Conservation (phyloP, 2,113 vertebrate species). For the Pampusana beccarii region DNA sequence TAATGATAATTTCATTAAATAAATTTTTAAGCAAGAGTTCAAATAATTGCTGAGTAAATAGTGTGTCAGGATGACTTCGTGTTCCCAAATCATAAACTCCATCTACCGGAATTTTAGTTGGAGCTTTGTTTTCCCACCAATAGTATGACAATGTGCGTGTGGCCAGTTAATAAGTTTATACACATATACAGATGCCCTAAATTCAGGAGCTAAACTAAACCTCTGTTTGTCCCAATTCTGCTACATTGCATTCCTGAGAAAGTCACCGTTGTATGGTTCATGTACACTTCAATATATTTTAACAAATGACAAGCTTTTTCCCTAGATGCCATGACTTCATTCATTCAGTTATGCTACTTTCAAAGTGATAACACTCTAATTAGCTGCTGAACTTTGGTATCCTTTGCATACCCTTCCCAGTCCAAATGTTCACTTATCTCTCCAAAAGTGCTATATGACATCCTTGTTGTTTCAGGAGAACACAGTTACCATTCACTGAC, state of each 20-base stretch:
- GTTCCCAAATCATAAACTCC: neutral
- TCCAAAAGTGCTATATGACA: conserved; percentile 79
- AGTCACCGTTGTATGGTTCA: conserved; percentile 58
- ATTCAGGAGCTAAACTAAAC: neutral
- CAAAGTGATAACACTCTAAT: conserved; percentile 79
- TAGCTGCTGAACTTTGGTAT: conserved; percentile 76
- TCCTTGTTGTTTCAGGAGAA: conserved; percentile 79
- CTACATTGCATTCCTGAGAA: conserved; percentile 1
- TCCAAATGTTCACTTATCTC: conserved; percentile 80
- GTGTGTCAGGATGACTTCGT: neutral
- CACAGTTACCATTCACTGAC: conserved; percentile 74
- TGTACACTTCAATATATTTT: conserved; percentile 35
- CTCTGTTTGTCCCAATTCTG: neutral
- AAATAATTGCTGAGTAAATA: neutral
- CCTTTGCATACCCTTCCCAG: conserved; percentile 70
- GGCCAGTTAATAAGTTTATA: neutral
- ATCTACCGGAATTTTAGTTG: neutral
- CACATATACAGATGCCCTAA: neutral
- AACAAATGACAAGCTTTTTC: conserved; percentile 63
- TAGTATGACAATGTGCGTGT: neutral
- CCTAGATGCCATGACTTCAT: conserved; percentile 63
- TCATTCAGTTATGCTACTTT: conserved; percentile 70
- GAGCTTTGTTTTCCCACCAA: neutral
- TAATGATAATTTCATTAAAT: neutral
- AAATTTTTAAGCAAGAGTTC: neutral